These are phyloP conservation scores for Asbolus verrucosus DNA, from an alignment of 1,140 invertebrate species.

Conservation along the genomic window DNA sequence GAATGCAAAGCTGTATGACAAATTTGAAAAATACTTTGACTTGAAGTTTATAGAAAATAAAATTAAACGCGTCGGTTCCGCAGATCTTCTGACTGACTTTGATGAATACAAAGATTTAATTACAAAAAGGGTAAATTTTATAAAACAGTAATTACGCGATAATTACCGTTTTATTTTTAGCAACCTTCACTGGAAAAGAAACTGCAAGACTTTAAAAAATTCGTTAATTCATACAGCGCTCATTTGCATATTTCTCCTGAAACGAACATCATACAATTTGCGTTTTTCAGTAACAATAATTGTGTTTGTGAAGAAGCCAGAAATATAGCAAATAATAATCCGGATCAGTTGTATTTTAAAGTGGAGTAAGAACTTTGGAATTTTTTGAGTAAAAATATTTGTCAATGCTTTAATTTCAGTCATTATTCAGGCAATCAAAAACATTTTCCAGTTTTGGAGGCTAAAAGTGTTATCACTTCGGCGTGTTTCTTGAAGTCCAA, in stretches of 20 bases:
- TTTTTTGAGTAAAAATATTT: conserved; percentile 10
- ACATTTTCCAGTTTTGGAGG: conserved; percentile 44
- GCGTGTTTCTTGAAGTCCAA: conserved; percentile 52
- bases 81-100: conserved; percentile 64
- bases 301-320: conserved; percentile 49
- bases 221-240: conserved; percentile 50
- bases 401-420: conserved; percentile 38
- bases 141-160: too few relatives aligned
- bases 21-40: conserved; percentile 64
- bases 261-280: conserved; percentile 57
- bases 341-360: conserved; percentile 47
- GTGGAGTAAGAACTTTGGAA: conserved; percentile 49
- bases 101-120: conserved; percentile 62
- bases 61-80: conserved; percentile 60
- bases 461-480: conserved; percentile 49
- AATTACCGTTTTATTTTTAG: conserved; percentile 12
- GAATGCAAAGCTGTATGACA: conserved; percentile 55
- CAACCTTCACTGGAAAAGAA: conserved; percentile 29
- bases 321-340: conserved; percentile 42
- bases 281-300: conserved; percentile 48
- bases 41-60: conserved; percentile 64
- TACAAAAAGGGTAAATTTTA: conserved; percentile 46
- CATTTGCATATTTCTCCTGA: conserved; percentile 50
- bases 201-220: conserved; percentile 52
- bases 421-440: conserved; percentile 20